These are phyloP conservation scores for Chrysochloris asiatica DNA, from an alignment of 2,113 vertebrate genomes.

Conservation along the genomic window DNA sequence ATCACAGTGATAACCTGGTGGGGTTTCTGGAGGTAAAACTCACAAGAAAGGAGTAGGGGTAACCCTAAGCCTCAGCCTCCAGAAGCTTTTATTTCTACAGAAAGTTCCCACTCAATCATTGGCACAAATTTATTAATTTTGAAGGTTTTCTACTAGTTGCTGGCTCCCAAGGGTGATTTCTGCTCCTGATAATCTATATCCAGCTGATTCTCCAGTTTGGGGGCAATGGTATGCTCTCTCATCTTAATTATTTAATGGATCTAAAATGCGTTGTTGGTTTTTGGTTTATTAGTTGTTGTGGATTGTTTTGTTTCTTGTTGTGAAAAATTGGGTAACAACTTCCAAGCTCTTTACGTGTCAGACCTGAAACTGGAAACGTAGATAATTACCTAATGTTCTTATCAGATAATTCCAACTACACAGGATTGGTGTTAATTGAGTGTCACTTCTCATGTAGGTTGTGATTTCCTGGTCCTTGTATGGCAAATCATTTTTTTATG, in stretches of 20 bases:
- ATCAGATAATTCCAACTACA: background rate
- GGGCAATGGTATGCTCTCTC: background rate
- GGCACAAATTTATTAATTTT: too few relatives aligned
- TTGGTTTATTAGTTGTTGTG: background rate
- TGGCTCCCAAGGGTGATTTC: too few relatives aligned
- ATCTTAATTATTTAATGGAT: background rate
- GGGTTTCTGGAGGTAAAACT: too few relatives aligned
- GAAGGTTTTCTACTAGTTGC: too few relatives aligned
- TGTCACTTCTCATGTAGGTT: background rate
- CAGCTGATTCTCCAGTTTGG: background rate
- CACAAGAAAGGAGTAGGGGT: too few relatives aligned
- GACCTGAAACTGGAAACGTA: background rate
- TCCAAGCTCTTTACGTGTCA: background rate
- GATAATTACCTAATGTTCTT: background rate
- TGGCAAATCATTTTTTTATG: background rate
- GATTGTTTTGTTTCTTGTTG: background rate
- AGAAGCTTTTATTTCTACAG: too few relatives aligned
- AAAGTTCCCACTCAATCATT: too few relatives aligned
- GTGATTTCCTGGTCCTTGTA: background rate
- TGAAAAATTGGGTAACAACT: background rate
- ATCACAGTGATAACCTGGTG: too few relatives aligned
- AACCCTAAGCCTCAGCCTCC: too few relatives aligned
- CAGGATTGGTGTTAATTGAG: background rate
- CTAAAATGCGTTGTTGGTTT: background rate
- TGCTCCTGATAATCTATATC: too few relatives aligned